Evolutionary conservation across 2,797 vertebrate species (phyloP), one percentile per base, ranked within the genome.

Genomic region (Eurystomus glaucurus): DNA sequence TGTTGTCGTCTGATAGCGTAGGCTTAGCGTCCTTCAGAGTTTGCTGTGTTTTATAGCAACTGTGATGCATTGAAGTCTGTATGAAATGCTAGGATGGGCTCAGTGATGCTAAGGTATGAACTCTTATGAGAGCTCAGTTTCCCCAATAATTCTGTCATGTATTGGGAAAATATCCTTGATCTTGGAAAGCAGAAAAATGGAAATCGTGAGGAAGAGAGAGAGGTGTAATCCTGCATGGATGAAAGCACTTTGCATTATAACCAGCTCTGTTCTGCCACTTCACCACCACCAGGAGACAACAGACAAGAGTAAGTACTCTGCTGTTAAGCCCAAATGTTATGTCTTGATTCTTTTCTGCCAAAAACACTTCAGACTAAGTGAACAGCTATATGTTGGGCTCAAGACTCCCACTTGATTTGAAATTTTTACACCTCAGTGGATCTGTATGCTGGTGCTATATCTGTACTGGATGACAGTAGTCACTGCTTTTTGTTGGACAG

Each of bases 171-270:
- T 75, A 75, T 13, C 10, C 11, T 7, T 29, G 37, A 72, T 94
- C 45, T 50, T 64, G 52, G 43, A 82, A 7, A 77, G 15, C 28
- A 70, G 25, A n/a, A 29, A 58, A 92, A 76, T 69, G 43, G 61
- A 94, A 96, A 66, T 64, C 4, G 6, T 31, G 70, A 85, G 37
- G 52, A 77, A 61, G 66, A 85, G 46, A 75, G 66, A 48, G n/a
- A 33, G 71, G 29, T 0, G 4, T 90, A 88, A 88, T 94, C 79
- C 82, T 91, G 77, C 70, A 78, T 76, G 72, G 69, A 90, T 95
- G 79, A 96, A 95, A 96, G 62, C 95, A 90, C 58, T 97, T 86
- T 86, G 85, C 62, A 69, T 96, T 96, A 45, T 78, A 85, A 88
- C 90, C 76, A 81, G 39, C 90, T 91, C 91, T 88, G 46, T 91